Base-by-base conservation (phyloP, 2,888 invertebrate species). In the Thymelicus sylvestris region DNA sequence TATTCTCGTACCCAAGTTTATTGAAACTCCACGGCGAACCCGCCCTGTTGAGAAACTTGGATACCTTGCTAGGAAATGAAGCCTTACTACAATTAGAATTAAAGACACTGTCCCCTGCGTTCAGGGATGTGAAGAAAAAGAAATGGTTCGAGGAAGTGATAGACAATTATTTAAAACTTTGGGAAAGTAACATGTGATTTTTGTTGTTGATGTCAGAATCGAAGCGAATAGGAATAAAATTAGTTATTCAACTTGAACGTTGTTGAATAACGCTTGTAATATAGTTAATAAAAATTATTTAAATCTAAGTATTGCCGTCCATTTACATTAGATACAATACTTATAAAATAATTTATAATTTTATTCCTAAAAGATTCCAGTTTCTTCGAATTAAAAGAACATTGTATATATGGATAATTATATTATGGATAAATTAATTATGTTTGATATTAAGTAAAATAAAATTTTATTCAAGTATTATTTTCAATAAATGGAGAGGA, bases 131-230 rank as follows among this genome's bases (percentile, higher is more conserved):
- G 5, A 93, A 95, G 57, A 97, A 97, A 86, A 95, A 96, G 80
- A 95, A 95, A 84, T 98, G 97, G 97, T 98, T 97, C 86, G 96
- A 97, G 78, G 97, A 98, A 93, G 97, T 97, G 72, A 95, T 98
- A 86, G 97, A 97, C 91, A 98, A 98, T 94, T 97, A 97, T 91
- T 95, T 97, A 89, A 97, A 97, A 90, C 92, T 98, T 76, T 98
- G 98, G 97, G 98, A 98, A 90, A 96, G 96, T 81, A 98, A 98
- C 89, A 97, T 97, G 95, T 96, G 95, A 95, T 88, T 52, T 74
- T 74, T 55, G 39, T 6, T 71, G 55, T 66, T 47, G 66, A 52
- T 61, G 15, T 55, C 39, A 60, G 48, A 44, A 64, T 31, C 55
- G 24, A 24, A 19, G 55, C 55, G 24, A 24, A 19, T 24, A 19